phyloP scores from a whole-genome alignment of 2,888 invertebrate species.

The Cosmia pyralina region DNA sequence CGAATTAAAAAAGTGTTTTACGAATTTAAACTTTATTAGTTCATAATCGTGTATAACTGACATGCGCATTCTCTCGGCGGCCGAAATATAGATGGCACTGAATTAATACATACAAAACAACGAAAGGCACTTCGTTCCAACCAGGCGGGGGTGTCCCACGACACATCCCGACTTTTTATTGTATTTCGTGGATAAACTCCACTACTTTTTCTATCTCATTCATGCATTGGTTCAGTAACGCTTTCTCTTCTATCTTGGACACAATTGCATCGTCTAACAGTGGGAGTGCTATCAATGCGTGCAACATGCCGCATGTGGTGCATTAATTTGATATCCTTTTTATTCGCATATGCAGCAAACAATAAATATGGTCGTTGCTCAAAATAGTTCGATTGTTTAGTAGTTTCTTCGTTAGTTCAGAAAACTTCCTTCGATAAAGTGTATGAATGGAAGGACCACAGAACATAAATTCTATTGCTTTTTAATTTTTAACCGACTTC shows the following conservation, averaged over 20 bases:
- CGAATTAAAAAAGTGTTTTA: too few species aligned
- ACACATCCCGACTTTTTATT: too few species aligned
- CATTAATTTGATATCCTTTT: conserved; percentile 72
- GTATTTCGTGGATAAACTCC: not conserved
- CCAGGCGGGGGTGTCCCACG: too few species aligned
- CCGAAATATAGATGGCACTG: too few species aligned
- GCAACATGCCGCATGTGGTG: conserved; percentile 71
- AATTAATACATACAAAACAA: too few species aligned
- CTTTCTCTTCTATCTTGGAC: conserved; percentile 53
- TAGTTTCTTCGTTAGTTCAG: conserved; percentile 4
- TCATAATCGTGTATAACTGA: too few species aligned
- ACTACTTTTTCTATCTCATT: not conserved
- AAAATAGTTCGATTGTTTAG: conserved; percentile 31
- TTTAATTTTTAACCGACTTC: too few species aligned
- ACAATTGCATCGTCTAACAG: conserved; percentile 62
- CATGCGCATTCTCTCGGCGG: too few species aligned
- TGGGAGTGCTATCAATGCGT: conserved; percentile 72
- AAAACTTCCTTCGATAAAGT: not conserved
- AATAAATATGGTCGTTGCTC: conserved; percentile 44
- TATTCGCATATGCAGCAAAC: conserved; percentile 61
- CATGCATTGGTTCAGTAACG: conserved; percentile 25
- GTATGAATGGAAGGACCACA: not conserved
- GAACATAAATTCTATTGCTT: too few species aligned
- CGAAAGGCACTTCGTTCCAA: too few species aligned
- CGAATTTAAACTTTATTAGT: too few species aligned